These are phyloP conservation scores for Ptiloglossa arizonensis DNA, from an alignment of 1,140 invertebrate genomes.

Conservation along the genomic window DNA sequence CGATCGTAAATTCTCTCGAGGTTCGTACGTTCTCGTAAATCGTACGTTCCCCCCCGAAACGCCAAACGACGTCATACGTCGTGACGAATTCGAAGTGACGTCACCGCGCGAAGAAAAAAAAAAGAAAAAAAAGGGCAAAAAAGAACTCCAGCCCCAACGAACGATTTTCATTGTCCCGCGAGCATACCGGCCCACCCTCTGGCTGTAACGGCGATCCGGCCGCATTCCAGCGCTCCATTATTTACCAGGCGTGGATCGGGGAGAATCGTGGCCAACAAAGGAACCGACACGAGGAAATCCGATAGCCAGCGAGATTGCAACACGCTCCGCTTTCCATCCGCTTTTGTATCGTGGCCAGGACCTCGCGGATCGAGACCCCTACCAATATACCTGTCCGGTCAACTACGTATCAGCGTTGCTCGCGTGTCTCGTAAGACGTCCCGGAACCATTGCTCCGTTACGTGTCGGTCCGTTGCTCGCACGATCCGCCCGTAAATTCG, in stretches of 20 bases:
- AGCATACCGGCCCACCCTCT: not conserved
- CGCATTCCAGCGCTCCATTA: not conserved
- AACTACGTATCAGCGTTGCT: not conserved
- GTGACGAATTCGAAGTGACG: too few species aligned
- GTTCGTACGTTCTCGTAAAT: too few species aligned
- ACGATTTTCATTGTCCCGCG: not conserved
- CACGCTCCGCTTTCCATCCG: conserved; percentile 15
- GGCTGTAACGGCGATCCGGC: not conserved
- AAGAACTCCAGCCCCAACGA: not conserved
- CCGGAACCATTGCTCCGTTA: not conserved
- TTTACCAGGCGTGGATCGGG: not conserved
- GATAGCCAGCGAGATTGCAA: conserved; percentile 20
- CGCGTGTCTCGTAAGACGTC: not conserved
- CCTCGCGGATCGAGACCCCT: not conserved
- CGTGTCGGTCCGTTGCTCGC: too few species aligned
- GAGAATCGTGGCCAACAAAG: conserved; percentile 25
- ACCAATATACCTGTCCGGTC: not conserved
- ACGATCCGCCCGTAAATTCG: conserved; percentile 8
- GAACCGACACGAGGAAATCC: conserved; percentile 4
- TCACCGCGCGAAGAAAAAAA: too few species aligned
- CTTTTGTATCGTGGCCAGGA: conserved; percentile 1
- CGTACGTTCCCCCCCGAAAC: too few species aligned
- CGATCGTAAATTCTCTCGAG: too few species aligned
- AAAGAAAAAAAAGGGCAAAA: too few species aligned
- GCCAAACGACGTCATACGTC: too few species aligned